A percentile compares a stretch with the other conserved stretches of the same genome.
These are phyloP conservation scores for Drosophila saltans DNA, from an alignment of 1,140 invertebrate species.

Conservation along the genomic window DNA sequence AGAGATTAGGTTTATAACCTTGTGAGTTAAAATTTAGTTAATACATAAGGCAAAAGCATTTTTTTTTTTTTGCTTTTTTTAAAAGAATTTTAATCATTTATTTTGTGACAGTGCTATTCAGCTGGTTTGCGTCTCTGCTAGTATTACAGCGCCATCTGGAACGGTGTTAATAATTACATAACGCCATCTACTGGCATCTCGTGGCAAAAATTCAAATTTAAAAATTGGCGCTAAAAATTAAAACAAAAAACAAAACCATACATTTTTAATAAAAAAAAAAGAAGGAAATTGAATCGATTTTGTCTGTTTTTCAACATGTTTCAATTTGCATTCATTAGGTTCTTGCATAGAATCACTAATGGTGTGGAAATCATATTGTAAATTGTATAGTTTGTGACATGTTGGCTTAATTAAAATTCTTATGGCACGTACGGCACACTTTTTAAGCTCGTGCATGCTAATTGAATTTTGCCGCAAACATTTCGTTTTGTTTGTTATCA, in stretches of 20 bases:
- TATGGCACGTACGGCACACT: not conserved
- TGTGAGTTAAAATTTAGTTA: no score
- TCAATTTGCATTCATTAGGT: not conserved
- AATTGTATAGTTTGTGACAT: not conserved
- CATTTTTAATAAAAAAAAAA: not conserved
- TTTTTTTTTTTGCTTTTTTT: no score
- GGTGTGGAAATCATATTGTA: not conserved
- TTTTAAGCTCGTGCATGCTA: not conserved
- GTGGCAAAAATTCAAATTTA: not conserved
- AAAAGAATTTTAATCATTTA: no score
- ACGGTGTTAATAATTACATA: no score
- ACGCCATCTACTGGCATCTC: not conserved
- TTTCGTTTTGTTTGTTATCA: not conserved
- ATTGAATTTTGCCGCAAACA: not conserved
- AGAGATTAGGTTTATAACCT: no score
- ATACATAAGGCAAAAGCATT: no score
- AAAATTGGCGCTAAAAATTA: not conserved
- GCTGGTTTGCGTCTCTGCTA: no score
- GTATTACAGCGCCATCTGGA: no score
- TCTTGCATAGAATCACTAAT: no score
- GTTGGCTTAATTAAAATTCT: conserved; percentile 1
- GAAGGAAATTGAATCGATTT: not conserved
- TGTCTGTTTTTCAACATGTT: not conserved
- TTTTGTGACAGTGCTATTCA: no score
- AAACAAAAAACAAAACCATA: not conserved